These are phyloP conservation scores for Oegoconia quadripuncta DNA, from an alignment of 2,888 invertebrate species.

Conservation along the genomic window DNA sequence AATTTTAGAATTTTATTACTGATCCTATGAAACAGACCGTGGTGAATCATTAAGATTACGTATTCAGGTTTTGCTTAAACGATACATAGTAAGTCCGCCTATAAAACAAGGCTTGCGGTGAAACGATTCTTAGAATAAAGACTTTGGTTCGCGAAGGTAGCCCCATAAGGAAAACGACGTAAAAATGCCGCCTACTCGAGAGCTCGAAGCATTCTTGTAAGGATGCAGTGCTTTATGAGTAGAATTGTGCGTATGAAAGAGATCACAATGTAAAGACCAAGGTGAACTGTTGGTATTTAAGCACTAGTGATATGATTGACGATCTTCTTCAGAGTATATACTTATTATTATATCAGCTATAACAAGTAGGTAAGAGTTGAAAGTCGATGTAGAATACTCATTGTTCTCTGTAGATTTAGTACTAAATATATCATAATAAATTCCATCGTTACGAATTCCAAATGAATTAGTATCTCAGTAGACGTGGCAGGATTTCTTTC, in stretches of 20 bases:
- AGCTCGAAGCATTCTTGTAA: not conserved
- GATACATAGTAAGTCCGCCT: conserved; percentile 18
- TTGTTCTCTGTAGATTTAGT: too few species aligned
- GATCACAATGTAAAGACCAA: too few species aligned
- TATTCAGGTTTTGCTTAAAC: conserved; percentile 13
- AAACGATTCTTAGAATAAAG: conserved; percentile 11
- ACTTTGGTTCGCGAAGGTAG: conserved; percentile 23
- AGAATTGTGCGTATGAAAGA: not conserved
- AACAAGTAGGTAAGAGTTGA: too few species aligned
- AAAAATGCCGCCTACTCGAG: conserved; percentile 36
- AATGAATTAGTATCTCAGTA: too few species aligned
- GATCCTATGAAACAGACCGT: not conserved
- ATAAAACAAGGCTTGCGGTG: conserved; percentile 7
- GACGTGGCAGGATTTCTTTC: too few species aligned
- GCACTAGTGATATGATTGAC: too few species aligned
- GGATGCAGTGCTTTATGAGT: not conserved
- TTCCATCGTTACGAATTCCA: too few species aligned
- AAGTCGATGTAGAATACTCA: too few species aligned
- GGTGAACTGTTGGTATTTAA: conserved; percentile 7
- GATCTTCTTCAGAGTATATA: too few species aligned
- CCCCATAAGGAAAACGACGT: conserved; percentile 44
- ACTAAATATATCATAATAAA: too few species aligned
- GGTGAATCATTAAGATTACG: conserved; percentile 26
- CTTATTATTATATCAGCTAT: too few species aligned
- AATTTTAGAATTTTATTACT: not conserved